Base-by-base conservation (phyloP, 1,140 invertebrate species). In the Atta cephalotes region DNA sequence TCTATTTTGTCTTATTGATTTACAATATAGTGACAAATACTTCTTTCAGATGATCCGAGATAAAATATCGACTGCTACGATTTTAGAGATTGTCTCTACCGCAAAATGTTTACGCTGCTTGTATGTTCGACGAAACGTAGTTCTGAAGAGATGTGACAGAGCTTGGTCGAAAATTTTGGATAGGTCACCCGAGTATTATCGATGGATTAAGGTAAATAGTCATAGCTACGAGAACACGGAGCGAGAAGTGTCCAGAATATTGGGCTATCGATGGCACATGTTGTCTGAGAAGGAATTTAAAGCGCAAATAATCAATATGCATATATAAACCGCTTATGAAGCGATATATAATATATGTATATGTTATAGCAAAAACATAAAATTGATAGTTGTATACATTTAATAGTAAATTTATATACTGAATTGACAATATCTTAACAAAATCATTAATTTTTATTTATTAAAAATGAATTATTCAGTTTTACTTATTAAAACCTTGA, bases 31-130 rank as follows among this genome's bases (percentile, higher is more conserved):
- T 56, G 12, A 45, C 18, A 25, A 53, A 56, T 39, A 70, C 78
- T 89, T 85, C 18, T 60, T 74, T 31, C 89, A 97, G 97, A 95
- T 98, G 88, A 96, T 98, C 21, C 96, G 97, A 5, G 98, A 98
- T 91, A 95, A 97, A 92, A 96, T 98, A 72, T 98, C 98, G 1
- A 98, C 98, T 0, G 96, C 97, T 0, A 98, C 98, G 1, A 95
- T 98, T 16, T 93, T 98, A 39, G 94, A 98, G n/a, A 95, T 98
- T 45, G 97, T 97, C 0, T 95, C 96, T 56, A 96, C 96, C 1
- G 96, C 96, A 3, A 96, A 96, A 79, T 96, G 96, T 86, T 94
- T 98, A 31, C 94, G 95, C 51, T 95, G 95, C 53, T 95, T 98
- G 0, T 96, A 97, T 79, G 96, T 98, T 1, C 94, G 98, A 63